Evolutionary conservation across 1,140 invertebrate species (phyloP).

Genomic region (Drosophila biarmipes): DNA sequence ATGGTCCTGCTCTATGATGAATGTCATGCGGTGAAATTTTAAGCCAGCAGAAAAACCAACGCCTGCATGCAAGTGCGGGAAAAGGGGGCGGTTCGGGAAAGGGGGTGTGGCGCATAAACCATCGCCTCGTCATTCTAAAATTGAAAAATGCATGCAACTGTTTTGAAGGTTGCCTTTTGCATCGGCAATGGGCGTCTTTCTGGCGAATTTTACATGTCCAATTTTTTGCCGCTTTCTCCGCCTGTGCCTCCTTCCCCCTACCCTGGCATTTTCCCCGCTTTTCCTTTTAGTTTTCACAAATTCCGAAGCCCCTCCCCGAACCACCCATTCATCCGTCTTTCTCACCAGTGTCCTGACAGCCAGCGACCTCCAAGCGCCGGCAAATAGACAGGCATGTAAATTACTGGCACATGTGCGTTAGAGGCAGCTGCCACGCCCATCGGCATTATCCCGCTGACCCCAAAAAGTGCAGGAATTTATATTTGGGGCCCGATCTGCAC

Average conservation of each 20-base stretch:
- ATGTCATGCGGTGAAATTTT: conserved; percentile 82
- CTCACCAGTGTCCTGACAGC: conserved; percentile 60
- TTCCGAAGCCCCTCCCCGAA: background rate
- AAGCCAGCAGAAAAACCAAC: conserved; percentile 58
- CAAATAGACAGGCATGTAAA: conserved; percentile 73
- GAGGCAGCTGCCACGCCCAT: conserved; percentile 47
- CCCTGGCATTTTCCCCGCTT: conserved; percentile 15
- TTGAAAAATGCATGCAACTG: conserved; percentile 81
- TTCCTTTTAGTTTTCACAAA: background rate
- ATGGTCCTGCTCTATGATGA: conserved; percentile 58
- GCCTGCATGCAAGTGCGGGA: conserved; percentile 10
- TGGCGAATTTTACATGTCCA: conserved; percentile 39
- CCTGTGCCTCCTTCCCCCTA: conserved; percentile 21
- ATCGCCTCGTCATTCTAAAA: conserved; percentile 58
- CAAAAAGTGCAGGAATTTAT: conserved; percentile 39
- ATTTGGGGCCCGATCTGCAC: conserved; percentile 18
- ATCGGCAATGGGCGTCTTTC: conserved; percentile 44
- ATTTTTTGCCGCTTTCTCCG: conserved; percentile 39
- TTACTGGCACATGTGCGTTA: conserved; percentile 53
- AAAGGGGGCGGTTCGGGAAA: background rate
- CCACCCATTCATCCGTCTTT: conserved; percentile 36
- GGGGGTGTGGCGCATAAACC: conserved; percentile 38
- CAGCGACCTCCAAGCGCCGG: conserved; percentile 68
- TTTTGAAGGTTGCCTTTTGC: conserved; percentile 74
- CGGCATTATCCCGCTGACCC: conserved; percentile 49